phyloP scores from a whole-genome alignment of 2,888 invertebrate species.

The Sphaeridia pumilis region DNA sequence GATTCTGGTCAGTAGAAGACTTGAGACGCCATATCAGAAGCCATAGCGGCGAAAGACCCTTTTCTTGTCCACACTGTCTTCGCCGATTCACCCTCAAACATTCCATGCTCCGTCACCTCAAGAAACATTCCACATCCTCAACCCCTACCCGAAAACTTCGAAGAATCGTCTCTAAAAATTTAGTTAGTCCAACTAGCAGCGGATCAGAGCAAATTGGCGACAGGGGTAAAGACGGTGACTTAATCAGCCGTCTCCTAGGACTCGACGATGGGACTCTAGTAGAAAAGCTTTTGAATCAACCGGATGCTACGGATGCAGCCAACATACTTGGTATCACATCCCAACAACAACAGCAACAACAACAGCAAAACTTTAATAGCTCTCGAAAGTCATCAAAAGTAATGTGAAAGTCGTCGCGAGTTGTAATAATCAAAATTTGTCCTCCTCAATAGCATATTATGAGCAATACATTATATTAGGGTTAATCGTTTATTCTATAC shows the following conservation, averaged over 20 bases:
- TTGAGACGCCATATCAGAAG: constrained; percentile 85
- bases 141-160: constrained; percentile 45
- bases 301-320: constrained; percentile 67
- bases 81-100: constrained; percentile 84
- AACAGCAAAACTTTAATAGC: too few relatives aligned
- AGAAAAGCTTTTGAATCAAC: constrained; percentile 62
- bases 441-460: too few relatives aligned
- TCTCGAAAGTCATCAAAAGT: constrained; percentile 11
- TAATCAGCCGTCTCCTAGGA: constrained; percentile 79
- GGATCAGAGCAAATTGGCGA: constrained; percentile 7
- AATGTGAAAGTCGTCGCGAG: too few relatives aligned
- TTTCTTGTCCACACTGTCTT: constrained; percentile 78
- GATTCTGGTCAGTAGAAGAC: constrained; percentile 93
- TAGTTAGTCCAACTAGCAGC: constrained; percentile 37
- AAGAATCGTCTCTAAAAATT: constrained; percentile 39
- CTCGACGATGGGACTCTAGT: constrained; percentile 74
- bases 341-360: constrained; percentile 9
- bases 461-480: too few relatives aligned
- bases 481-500: too few relatives aligned
- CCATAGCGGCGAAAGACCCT: constrained; percentile 65
- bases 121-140: constrained; percentile 54
- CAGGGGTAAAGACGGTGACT: constrained; percentile 50
- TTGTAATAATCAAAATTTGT: too few relatives aligned
- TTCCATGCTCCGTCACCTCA: constrained; percentile 84
- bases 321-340: constrained; percentile 61